Evolutionary conservation across 2,797 vertebrate genomes (phyloP).

Genomic region (Pelodytes ibericus): DNA sequence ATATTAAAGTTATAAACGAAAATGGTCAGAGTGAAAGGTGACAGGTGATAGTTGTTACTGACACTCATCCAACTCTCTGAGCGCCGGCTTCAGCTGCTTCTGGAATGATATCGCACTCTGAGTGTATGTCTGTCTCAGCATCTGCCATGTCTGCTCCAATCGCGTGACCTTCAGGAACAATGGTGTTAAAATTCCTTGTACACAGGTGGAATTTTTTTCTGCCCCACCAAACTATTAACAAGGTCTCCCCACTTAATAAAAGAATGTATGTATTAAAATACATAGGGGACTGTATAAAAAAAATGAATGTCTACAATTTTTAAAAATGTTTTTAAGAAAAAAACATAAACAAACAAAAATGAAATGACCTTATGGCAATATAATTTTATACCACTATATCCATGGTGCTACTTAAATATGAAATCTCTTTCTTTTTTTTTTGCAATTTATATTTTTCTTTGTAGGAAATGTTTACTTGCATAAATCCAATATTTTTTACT

Average conservation of each 20-base stretch:
- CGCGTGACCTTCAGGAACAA: constrained; percentile 70
- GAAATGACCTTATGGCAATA: no score
- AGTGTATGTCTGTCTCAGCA: constrained; percentile 80
- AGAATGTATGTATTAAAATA: background rate
- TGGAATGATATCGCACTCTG: constrained; percentile 82
- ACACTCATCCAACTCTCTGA: constrained; percentile 82
- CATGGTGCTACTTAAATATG: no score
- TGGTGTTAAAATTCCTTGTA: background rate
- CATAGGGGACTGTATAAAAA: no score
- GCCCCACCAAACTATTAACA: background rate
- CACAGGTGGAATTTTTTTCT: background rate
- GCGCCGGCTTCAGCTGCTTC: constrained; percentile 84
- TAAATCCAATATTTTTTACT: no score
- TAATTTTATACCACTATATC: no score
- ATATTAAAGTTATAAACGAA: background rate
- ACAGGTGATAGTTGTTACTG: constrained; percentile 46
- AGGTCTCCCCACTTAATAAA: background rate
- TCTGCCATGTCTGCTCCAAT: constrained; percentile 84
- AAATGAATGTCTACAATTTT: background rate
- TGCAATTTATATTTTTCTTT: no score
- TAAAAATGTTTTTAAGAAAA: background rate
- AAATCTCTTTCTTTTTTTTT: no score
- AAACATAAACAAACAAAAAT: no score
- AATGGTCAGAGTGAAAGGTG: background rate
- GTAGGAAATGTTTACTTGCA: no score